Conservation (phyloP, 2,797 vertebrate species). For the Buceros bicornis region DNA sequence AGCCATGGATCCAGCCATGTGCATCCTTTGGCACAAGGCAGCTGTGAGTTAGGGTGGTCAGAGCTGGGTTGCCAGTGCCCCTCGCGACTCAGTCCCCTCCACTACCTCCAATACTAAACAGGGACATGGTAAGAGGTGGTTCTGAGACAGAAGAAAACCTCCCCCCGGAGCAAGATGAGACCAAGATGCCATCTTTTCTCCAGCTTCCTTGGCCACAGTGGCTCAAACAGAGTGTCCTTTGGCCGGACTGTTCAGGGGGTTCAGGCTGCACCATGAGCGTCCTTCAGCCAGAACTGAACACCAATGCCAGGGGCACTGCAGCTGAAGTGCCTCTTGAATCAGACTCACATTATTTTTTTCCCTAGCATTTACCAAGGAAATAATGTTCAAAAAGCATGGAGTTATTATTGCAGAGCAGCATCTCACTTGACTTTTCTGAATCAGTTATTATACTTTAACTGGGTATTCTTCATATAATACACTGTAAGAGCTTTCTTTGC, state of each 20-base stretch:
- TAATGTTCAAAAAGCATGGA: not conserved
- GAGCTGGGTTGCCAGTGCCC: not conserved
- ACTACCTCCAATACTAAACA: not conserved
- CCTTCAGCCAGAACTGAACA: not conserved
- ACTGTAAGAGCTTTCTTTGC: not conserved
- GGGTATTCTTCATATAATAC: not conserved
- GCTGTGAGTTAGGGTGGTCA: not conserved
- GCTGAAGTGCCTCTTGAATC: not conserved
- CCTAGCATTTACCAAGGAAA: not conserved
- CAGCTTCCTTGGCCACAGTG: not conserved
- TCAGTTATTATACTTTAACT: not conserved
- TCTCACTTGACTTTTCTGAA: not conserved
- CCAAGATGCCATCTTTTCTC: not conserved
- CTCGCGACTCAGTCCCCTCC: not conserved
- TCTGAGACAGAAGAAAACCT: not conserved
- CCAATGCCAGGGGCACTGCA: not conserved
- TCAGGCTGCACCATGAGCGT: not conserved
- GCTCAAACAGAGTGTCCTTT: not conserved
- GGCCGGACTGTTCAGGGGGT: not conserved
- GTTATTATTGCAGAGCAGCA: not conserved
- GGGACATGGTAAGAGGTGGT: not conserved
- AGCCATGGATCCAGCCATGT: not conserved
- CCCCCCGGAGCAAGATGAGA: not conserved
- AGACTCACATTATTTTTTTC: not conserved
- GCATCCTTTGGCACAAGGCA: fast-evolving